These are phyloP conservation scores for Nerophis lumbriciformis DNA, from an alignment of 2,113 vertebrate species.

Conservation along the genomic window DNA sequence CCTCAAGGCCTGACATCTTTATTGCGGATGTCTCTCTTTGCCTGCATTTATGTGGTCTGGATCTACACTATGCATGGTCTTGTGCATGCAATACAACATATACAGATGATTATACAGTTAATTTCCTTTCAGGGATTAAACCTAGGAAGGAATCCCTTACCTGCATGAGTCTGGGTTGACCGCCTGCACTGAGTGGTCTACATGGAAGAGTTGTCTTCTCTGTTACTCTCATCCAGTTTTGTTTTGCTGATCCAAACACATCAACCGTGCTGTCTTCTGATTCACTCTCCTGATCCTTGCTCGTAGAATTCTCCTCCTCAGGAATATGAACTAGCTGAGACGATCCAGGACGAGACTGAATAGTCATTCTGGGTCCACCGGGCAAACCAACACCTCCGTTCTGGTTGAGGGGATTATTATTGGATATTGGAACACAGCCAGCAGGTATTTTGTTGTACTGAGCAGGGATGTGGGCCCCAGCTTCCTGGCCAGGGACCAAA, in stretches of 20 bases:
- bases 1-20: too few relatives aligned
- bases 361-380: conserved; percentile 80
- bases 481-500: conserved; percentile 37
- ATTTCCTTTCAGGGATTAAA: neutral
- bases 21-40: too few relatives aligned
- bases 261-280: conserved; percentile 65
- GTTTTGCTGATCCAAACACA: conserved; percentile 80
- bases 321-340: conserved; percentile 97
- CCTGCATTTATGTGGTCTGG: too few relatives aligned
- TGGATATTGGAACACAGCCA: conserved; percentile 75
- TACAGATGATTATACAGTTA: too few relatives aligned
- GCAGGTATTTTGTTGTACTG: conserved; percentile 89
- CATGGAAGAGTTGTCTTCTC: conserved; percentile 78
- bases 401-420: conserved; percentile 64
- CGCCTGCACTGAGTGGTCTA: conserved; percentile 79
- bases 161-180: conserved; percentile 93
- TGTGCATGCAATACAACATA: too few relatives aligned
- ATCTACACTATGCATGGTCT: too few relatives aligned
- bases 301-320: conserved; percentile 75
- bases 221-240: conserved; percentile 93
- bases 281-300: conserved; percentile 76
- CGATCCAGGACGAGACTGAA: conserved; percentile 89
- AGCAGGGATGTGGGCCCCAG: conserved; percentile 55
- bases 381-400: conserved; percentile 70
- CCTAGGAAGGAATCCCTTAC: conserved; percentile 16